Evolutionary conservation across 2,888 invertebrate species (phyloP).

Genomic region (Stegophylla sp.): DNA sequence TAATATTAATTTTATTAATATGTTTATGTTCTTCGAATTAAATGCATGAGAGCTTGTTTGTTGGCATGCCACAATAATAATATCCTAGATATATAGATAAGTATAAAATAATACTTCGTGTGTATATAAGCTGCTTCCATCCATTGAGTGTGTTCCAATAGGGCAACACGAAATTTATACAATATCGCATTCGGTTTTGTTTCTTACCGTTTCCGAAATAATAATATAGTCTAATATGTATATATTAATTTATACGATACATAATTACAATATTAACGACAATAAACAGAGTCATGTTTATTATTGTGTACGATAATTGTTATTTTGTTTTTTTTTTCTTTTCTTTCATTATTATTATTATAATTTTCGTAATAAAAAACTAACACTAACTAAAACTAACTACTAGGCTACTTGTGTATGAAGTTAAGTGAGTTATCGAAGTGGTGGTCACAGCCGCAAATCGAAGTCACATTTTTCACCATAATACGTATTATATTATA

Average conservation of each 20-base stretch:
- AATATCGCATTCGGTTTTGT: neutral
- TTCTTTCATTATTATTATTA: neutral
- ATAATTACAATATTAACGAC: too few species aligned
- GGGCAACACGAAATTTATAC: neutral
- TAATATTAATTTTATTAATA: neutral
- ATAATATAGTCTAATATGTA: neutral
- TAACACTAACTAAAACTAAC: too few species aligned
- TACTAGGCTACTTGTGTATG: too few species aligned
- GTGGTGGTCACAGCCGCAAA: too few species aligned
- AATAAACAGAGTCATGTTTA: too few species aligned
- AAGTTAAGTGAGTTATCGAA: too few species aligned
- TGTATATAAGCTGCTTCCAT: neutral
- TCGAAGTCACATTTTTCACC: too few species aligned
- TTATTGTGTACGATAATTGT: neutral
- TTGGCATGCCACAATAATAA: conserved; percentile 33
- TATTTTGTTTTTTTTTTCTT: neutral
- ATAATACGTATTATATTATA: too few species aligned
- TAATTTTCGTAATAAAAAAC: neutral
- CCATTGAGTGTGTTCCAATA: conserved; percentile 7
- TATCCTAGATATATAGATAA: neutral
- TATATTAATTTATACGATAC: too few species aligned
- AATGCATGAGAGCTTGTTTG: conserved; percentile 46
- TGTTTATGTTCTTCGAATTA: neutral
- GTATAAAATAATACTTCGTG: neutral
- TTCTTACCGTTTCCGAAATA: neutral